A percentile compares a stretch with the other conserved stretches of the same genome.
These are phyloP conservation scores for Caenorhabditis japonica DNA, from an alignment of 2,888 invertebrate species.

Conservation along the genomic window DNA sequence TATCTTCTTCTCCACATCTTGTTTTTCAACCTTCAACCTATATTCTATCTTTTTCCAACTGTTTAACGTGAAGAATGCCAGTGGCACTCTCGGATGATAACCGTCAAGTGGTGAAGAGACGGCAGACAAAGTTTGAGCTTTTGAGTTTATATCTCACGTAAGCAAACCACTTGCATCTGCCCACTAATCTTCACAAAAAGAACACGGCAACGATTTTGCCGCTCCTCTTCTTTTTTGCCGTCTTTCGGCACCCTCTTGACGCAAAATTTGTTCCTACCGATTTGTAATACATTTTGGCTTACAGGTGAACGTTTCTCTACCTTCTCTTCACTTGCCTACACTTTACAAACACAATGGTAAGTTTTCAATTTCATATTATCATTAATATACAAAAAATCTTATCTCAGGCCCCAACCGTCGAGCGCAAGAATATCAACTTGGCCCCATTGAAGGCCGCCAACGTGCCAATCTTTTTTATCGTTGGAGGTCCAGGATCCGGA, in stretches of 20 bases:
- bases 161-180: conserved; percentile 49
- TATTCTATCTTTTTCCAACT: conserved; percentile 21
- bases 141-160: conserved; percentile 53
- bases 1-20: conserved; percentile 6
- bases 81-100: conserved; percentile 15
- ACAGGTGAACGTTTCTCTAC: neutral
- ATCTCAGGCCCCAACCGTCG: conserved; percentile 58
- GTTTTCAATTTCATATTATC: too few species aligned
- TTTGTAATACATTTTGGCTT: too few species aligned
- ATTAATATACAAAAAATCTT: too few species aligned
- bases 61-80: conserved; percentile 38
- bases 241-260: too few species aligned
- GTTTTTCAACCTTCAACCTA: conserved; percentile 26
- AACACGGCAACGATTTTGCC: conserved; percentile 13
- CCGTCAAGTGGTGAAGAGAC: conserved; percentile 39
- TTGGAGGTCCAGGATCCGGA: conserved; percentile 88
- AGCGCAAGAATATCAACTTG: conserved; percentile 72
- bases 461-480: conserved; percentile 77
- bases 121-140: conserved; percentile 42
- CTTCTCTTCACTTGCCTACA: neutral
- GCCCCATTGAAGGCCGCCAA: conserved; percentile 72
- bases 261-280: too few species aligned
- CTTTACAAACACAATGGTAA: neutral
- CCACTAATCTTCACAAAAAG: conserved; percentile 37
- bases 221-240: neutral